phyloP scores from a whole-genome alignment of 2,113 vertebrate species.

The Carassius auratus region DNA sequence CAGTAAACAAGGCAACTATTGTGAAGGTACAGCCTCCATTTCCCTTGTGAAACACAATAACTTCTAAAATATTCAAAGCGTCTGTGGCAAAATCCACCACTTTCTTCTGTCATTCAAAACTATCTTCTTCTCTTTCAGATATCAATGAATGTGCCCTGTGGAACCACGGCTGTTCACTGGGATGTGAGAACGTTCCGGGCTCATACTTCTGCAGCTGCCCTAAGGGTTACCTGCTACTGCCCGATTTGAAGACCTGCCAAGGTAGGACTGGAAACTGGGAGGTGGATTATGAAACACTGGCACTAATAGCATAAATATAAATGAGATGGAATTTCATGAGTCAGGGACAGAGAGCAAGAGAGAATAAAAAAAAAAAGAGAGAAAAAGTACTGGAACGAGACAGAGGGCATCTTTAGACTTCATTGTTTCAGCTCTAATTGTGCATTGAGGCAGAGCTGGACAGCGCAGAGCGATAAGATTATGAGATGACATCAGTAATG shows the following conservation, averaged over 20 bases:
- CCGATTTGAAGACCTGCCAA: slow-evolving; percentile 86
- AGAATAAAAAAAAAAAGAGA: not conserved
- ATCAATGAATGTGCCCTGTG: slow-evolving; percentile 90
- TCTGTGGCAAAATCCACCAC: not conserved
- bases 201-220: slow-evolving; percentile 96
- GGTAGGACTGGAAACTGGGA: slow-evolving; percentile 67
- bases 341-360: not conserved
- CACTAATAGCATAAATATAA: not conserved
- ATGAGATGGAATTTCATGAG: not conserved
- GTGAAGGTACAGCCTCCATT: slow-evolving; percentile 82
- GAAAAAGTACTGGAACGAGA: not conserved
- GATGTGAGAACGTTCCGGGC: slow-evolving; percentile 90
- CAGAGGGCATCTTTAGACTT: not conserved
- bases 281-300: not conserved
- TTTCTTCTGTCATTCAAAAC: not conserved
- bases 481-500: slow-evolving; percentile 67
- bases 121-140: slow-evolving; percentile 72
- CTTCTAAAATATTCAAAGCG: not conserved
- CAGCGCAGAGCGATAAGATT: slow-evolving; percentile 57
- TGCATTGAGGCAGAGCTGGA: not conserved
- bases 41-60: not conserved
- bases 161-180: slow-evolving; percentile 93
- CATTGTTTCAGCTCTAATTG: slow-evolving; percentile 16
- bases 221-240: slow-evolving; percentile 82
- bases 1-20: slow-evolving; percentile 79